Evolutionary conservation across 2,113 vertebrate genomes (phyloP), one percentile per base, ranked within the genome.

Genomic region (Crotophaga sulcirostris): DNA sequence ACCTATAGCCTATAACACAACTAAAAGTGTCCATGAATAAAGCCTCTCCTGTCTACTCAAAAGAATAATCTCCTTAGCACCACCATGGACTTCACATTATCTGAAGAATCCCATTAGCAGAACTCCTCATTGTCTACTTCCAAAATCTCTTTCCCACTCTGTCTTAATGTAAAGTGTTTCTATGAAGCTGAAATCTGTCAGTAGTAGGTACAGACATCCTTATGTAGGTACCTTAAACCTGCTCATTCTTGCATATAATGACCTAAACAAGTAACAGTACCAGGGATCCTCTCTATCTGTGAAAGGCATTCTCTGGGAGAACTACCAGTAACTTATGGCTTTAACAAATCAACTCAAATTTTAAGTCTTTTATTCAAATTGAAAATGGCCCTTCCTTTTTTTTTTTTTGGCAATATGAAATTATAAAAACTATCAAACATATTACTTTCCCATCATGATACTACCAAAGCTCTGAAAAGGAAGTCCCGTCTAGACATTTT

Each of bases 401-500:
- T 77, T 55, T 45, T 16, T 13, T 45, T 45, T 42, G 10, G 9
- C 33, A 74, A 64, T 36, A 47, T 21, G 25, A 88, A 31, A 81
- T 55, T 20, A 7, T 28, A 72, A 90, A 40, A 90, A 24, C 16
- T 34, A 49, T 34, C 3, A 11, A 33, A 92, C 73, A 29, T 24
- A 2, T 52, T 49, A 26, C 10, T 75, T 92, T 94, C 16, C 19
- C 58, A 49, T 36, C 28, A 74, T 13, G 60, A n/a, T 40, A 36
- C 16, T 93, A 40, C 63, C 29, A 28, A 60, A 72, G 33, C 80
- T 89, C 64, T 90, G 58, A 77, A 95, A 92, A 95, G 78, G 33
- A 96, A 95, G 51, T 64, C 44, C 42, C 47, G 49, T 84, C 54
- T 91, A 87, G 94, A 92, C 55, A 24, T 74, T 90, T 62, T 62